Conservation (phyloP, 2,113 vertebrate genomes). For the Dermatemys mawii region DNA sequence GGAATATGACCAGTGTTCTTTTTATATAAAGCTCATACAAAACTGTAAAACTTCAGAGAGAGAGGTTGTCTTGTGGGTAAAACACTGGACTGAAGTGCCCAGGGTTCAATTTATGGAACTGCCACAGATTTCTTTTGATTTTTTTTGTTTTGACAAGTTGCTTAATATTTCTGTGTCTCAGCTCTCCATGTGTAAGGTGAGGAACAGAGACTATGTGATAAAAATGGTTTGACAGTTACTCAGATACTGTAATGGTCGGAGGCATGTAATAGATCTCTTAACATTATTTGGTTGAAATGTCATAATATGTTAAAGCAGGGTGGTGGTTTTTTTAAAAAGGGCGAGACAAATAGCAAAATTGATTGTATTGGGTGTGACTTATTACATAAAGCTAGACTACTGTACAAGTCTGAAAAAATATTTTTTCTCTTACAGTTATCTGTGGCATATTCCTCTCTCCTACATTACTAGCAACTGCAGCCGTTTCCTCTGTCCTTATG, state of each 20-base stretch:
- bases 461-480: conserved; percentile 86
- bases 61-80: neutral
- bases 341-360: neutral
- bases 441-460: conserved; percentile 93
- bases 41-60: neutral
- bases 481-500: conserved; percentile 71
- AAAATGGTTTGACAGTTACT: neutral
- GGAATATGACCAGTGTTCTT: neutral
- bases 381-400: neutral
- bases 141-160: neutral
- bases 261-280: neutral
- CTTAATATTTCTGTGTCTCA: neutral
- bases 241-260: neutral
- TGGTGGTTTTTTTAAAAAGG: neutral
- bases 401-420: neutral
- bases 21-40: neutral
- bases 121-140: neutral
- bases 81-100: neutral
- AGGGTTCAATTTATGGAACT: neutral
- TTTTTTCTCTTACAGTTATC: conserved; percentile 72
- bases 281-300: neutral
- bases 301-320: neutral
- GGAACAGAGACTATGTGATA: neutral
- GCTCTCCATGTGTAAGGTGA: neutral
- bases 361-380: neutral